Conservation (phyloP, 2,113 vertebrate species). For the Callionymus lyra region DNA sequence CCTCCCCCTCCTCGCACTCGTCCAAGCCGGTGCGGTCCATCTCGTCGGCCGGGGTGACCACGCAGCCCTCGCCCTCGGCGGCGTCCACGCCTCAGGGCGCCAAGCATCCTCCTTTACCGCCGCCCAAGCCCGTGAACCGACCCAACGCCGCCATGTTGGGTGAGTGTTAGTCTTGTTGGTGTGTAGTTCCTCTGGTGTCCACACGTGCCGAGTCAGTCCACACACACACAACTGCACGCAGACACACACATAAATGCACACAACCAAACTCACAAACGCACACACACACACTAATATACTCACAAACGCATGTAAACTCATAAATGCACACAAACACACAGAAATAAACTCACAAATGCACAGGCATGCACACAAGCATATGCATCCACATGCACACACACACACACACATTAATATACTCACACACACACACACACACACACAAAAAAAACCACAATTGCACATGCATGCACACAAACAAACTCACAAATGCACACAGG, state of each 20-base stretch:
- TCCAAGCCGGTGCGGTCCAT: constrained; percentile 71
- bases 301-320: no score
- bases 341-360: no score
- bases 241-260: no score
- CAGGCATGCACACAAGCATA: no score
- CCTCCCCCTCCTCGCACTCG: constrained; percentile 62
- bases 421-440: no score
- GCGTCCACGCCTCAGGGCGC: constrained; percentile 50
- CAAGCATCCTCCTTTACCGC: constrained; percentile 88
- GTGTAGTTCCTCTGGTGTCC: constrained; percentile 9
- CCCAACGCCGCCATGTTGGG: constrained; percentile 78
- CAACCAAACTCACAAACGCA: no score
- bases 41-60: constrained; percentile 59
- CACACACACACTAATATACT: constrained; percentile 16
- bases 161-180: constrained; percentile 55
- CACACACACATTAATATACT: no score
- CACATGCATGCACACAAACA: no score
- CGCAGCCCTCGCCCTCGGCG: constrained; percentile 46
- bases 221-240: constrained; percentile 3
- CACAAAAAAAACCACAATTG: no score
- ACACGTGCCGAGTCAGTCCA: neutral
- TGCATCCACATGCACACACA: no score
- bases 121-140: constrained; percentile 88
- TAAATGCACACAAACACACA: no score
- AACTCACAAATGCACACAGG: no score